phyloP scores from a whole-genome alignment of 2,888 invertebrate species.

The Tipula unca region DNA sequence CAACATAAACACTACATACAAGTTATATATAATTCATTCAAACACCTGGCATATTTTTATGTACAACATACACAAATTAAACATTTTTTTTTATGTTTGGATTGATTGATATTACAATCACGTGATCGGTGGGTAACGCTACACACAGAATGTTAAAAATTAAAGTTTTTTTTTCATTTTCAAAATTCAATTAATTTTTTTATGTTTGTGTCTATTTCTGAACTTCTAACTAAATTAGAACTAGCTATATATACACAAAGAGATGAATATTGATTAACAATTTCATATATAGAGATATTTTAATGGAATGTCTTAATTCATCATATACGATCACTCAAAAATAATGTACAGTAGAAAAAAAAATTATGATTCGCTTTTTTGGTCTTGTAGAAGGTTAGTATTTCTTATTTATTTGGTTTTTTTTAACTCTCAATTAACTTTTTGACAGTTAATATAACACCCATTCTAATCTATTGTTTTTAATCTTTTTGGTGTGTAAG shows the following conservation, averaged over 20 bases:
- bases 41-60: not conserved
- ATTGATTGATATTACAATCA: not conserved
- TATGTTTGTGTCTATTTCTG: not conserved
- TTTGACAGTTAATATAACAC: not conserved
- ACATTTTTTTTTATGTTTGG: not conserved
- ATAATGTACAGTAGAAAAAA: not conserved
- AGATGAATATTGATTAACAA: not conserved
- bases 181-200: slow-evolving; percentile 2
- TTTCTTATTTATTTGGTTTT: not conserved
- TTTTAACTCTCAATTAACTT: not conserved
- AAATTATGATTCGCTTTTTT: not conserved
- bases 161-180: not conserved
- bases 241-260: not conserved
- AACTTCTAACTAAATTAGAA: not conserved
- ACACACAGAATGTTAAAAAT: not conserved
- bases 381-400: not conserved
- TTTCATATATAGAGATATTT: not conserved
- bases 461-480: not conserved
- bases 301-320: slow-evolving; percentile 14
- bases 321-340: not conserved
- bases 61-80: not conserved
- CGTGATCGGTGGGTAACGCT: not conserved
- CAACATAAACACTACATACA: not conserved
- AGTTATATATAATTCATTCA: not conserved
- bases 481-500: not conserved